A percentile compares a stretch with the other conserved stretches of the same genome.
Evolutionary conservation across 1,140 invertebrate genomes (phyloP).

Genomic region (Lepidurus arcticus): DNA sequence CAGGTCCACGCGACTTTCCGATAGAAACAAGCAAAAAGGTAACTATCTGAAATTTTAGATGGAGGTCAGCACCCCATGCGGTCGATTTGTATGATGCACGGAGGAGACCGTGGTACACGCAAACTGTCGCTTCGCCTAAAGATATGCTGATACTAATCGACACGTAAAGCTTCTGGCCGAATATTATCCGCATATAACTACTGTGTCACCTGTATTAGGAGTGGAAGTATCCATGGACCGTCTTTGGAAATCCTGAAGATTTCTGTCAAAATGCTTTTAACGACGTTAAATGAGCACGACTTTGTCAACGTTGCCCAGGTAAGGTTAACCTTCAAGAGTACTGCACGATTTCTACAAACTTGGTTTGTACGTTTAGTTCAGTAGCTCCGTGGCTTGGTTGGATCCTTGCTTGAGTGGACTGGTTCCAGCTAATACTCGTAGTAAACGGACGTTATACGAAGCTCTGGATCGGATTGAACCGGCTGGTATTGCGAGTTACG

Average conservation of each 20-base stretch:
- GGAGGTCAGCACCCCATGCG: conserved; percentile 38
- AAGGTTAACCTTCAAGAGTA: conserved; percentile 40
- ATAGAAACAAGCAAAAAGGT: background rate
- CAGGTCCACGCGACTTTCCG: background rate
- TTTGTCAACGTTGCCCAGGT: conserved; percentile 54
- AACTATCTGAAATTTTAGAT: conserved; percentile 35
- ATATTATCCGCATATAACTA: conserved; percentile 21
- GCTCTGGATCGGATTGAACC: conserved; percentile 45
- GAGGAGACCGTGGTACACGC: conserved; percentile 52
- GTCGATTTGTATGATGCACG: conserved; percentile 50
- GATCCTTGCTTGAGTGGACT: conserved; percentile 48
- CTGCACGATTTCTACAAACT: conserved; percentile 26
- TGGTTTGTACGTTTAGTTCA: conserved; percentile 42
- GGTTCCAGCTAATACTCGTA: conserved; percentile 50
- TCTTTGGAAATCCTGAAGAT: conserved; percentile 56
- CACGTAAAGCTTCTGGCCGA: conserved; percentile 22
- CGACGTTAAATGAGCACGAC: conserved; percentile 57
- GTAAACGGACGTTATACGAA: conserved; percentile 46
- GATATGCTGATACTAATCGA: conserved; percentile 31
- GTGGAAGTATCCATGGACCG: conserved; percentile 59
- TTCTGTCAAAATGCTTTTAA: conserved; percentile 54
- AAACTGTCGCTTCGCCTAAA: conserved; percentile 49
- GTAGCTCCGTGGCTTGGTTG: conserved; percentile 43
- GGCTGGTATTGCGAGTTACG: conserved; percentile 52
- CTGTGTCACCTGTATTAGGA: conserved; percentile 43